Conservation (phyloP, 2,888 invertebrate species). For the Pteria penguin region DNA sequence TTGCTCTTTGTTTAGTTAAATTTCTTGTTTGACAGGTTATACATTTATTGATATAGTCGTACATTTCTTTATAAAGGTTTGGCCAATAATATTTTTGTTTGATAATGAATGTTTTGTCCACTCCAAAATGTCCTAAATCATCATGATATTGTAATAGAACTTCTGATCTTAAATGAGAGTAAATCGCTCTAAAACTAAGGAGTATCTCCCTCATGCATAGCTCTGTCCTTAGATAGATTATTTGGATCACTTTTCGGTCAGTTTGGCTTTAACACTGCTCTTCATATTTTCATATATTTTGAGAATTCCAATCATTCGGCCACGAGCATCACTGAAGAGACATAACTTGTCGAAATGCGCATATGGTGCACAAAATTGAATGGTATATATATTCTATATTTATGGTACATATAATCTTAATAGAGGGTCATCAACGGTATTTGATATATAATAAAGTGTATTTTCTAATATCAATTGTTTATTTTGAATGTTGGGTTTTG, state of each 20-base stretch:
- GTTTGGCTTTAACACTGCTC: too few species aligned
- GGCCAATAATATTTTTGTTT: conserved; percentile 46
- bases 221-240: too few species aligned
- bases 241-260: too few species aligned
- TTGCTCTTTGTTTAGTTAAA: conserved; percentile 23
- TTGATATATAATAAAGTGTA: conserved; percentile 31
- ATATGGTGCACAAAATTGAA: too few species aligned
- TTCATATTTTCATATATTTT: too few species aligned
- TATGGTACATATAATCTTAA: conserved; percentile 29
- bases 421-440: conserved; percentile 22
- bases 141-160: conserved; percentile 37
- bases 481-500: not conserved
- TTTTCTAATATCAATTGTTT: conserved; percentile 19
- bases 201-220: too few species aligned
- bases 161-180: conserved; percentile 7
- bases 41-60: conserved; percentile 29
- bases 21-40: conserved; percentile 34
- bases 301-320: too few species aligned
- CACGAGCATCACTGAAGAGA: too few species aligned
- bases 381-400: too few species aligned
- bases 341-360: too few species aligned
- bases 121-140: too few species aligned
- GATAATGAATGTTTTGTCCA: conserved; percentile 41
- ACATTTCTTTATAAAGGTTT: conserved; percentile 35
- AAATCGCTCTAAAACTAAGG: too few species aligned